Conservation (phyloP, 1,140 invertebrate genomes). For the Branchinecta lindahli region DNA sequence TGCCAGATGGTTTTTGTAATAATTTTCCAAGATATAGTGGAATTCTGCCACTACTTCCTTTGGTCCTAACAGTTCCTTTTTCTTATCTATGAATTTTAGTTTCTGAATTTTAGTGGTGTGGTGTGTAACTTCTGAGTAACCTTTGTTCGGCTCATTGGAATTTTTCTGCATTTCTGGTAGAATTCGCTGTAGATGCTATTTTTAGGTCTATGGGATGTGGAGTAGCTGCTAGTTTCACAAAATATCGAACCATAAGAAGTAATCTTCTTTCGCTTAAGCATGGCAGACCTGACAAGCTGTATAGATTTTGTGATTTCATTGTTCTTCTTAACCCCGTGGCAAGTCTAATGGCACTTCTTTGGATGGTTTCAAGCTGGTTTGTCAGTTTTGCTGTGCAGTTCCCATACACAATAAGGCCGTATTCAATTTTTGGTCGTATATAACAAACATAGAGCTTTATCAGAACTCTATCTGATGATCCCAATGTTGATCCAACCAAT, state of each 20-base stretch:
- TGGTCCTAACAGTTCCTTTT: too few species aligned
- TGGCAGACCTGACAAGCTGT: not conserved
- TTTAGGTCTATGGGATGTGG: not conserved
- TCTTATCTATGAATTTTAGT: too few species aligned
- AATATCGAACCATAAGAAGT: not conserved
- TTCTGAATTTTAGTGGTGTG: too few species aligned
- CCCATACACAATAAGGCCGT: not conserved
- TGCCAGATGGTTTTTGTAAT: not conserved
- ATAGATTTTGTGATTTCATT: not conserved
- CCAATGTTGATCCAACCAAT: not conserved
- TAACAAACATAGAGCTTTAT: not conserved
- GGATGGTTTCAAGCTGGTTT: not conserved
- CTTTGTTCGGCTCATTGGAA: not conserved
- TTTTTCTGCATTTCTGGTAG: not conserved
- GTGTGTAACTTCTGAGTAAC: too few species aligned
- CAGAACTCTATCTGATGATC: not conserved
- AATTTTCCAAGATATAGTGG: too few species aligned
- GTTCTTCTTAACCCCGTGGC: conserved; percentile 3
- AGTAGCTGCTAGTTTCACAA: not conserved
- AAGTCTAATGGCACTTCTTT: not conserved
- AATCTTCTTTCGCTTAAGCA: not conserved
- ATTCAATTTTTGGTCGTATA: not conserved
- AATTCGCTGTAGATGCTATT: not conserved
- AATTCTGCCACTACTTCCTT: too few species aligned
- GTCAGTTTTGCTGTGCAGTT: not conserved